Conservation (phyloP, 2,797 vertebrate species). For the Todus mexicanus region DNA sequence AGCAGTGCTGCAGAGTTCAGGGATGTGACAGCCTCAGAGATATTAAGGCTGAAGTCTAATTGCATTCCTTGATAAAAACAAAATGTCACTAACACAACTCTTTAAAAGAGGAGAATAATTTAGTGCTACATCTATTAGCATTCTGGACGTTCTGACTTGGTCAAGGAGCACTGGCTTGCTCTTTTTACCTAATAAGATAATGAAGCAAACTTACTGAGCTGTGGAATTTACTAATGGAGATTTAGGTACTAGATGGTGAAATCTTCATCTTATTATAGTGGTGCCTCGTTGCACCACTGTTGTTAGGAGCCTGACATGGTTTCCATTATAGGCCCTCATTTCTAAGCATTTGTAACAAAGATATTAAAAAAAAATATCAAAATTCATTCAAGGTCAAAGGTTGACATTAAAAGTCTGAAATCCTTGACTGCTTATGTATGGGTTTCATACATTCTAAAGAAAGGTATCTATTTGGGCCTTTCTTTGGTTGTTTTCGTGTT, state of each 20-base stretch:
- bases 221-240: slow-evolving; percentile 88
- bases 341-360: slow-evolving; percentile 66
- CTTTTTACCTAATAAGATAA: slow-evolving; percentile 88
- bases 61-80: slow-evolving; percentile 98
- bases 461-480: slow-evolving; percentile 6
- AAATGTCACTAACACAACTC: slow-evolving; percentile 95
- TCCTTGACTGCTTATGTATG: slow-evolving; percentile 48
- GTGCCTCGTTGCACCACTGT: slow-evolving; percentile 68
- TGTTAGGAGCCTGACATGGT: slow-evolving; percentile 65
- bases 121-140: slow-evolving; percentile 86
- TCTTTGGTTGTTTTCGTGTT: slow-evolving; percentile 35
- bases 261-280: slow-evolving; percentile 81
- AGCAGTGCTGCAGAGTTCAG: slow-evolving; percentile 86
- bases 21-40: slow-evolving; percentile 97
- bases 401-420: slow-evolving; percentile 42
- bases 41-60: slow-evolving; percentile 99
- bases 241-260: slow-evolving; percentile 85
- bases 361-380: slow-evolving; percentile 26
- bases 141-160: slow-evolving; percentile 82
- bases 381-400: slow-evolving; percentile 58
- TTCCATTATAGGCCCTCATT: slow-evolving; percentile 56
- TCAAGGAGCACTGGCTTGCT: slow-evolving; percentile 83
- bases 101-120: slow-evolving; percentile 93
- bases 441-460: background rate
- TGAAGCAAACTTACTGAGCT: slow-evolving; percentile 86